Evolutionary conservation across 2,888 invertebrate genomes (phyloP), one percentile per base, ranked within the genome.

Genomic region (Cataglyphis albicans): DNA sequence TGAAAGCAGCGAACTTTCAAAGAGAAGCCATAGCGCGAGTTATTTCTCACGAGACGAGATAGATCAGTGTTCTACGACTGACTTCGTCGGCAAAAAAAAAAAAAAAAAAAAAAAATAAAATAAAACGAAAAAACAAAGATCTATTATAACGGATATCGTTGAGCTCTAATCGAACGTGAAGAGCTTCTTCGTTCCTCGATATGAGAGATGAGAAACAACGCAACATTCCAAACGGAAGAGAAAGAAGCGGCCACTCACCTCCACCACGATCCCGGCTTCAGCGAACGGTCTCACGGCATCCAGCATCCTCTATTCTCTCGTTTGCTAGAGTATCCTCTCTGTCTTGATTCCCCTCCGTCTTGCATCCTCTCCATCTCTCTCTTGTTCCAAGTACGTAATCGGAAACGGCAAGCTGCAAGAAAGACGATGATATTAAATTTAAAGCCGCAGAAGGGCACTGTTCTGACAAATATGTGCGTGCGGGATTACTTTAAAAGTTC

Each of bases 171-270:
- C 63, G 61, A 21, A 32, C 18, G 59, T 2, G 35, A 67, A 48
- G 67, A 2, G 25, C 67, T 68, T 32, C 57, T 65, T 41, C 57
- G 41, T 57, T 75, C 32, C 61, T 74, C 76, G 80, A 81, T 57
- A 65, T 32, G 78, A 59, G 81, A 82, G 52, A 82, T 78, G 86
- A 86, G 84, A 78, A 81, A 86, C 80, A 76, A 90, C 89, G 87
- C 90, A 89, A 90, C 87, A 88, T 90, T 90, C 90, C 90, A 85
- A 72, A 73, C 78, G 87, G 89, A 84, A 87, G 88, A 88, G 87
- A 88, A 84, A 87, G 88, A 88, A 88, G 84, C 87, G 90, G 87
- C 67, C 90, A 90, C 91, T 90, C 91, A 89, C 90, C 90, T 90
- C 55, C 83, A 44, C 83, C 70, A 83, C 80, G 90, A 86, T 88